These are phyloP conservation scores for Pseudorasbora parva DNA, from an alignment of 2,113 vertebrate species.

Conservation along the genomic window DNA sequence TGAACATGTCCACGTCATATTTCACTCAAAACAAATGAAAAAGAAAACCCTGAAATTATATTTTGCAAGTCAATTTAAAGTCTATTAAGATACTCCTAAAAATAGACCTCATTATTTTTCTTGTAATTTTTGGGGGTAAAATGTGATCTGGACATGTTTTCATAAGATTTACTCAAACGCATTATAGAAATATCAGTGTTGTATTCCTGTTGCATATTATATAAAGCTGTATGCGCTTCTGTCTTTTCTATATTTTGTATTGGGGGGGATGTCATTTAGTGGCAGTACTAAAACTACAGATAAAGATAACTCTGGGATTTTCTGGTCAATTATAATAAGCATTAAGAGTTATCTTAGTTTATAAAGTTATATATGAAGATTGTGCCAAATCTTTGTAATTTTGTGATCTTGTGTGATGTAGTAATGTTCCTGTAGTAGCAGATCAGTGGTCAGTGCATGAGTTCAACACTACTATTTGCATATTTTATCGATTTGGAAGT, in stretches of 20 bases:
- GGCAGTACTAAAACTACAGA: neutral
- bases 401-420: neutral
- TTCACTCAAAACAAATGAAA: neutral
- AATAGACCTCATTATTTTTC: neutral
- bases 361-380: neutral
- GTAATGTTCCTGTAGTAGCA: neutral
- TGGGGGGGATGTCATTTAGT: too few relatives aligned
- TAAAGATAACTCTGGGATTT: constrained; percentile 7
- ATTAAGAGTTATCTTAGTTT: neutral
- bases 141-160: neutral
- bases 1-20: neutral
- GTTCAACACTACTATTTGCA: neutral
- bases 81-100: neutral
- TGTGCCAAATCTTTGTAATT: constrained; percentile 6
- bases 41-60: neutral
- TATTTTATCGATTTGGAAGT: neutral
- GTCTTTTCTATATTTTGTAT: constrained; percentile 3
- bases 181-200: neutral
- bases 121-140: neutral
- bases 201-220: neutral
- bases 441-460: neutral
- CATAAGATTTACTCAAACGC: neutral
- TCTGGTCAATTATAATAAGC: neutral
- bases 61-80: neutral
- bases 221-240: neutral